Evolutionary conservation across 2,113 vertebrate genomes (phyloP), one percentile per base, ranked within the genome.

Genomic region (Anarrhichthys ocellatus): DNA sequence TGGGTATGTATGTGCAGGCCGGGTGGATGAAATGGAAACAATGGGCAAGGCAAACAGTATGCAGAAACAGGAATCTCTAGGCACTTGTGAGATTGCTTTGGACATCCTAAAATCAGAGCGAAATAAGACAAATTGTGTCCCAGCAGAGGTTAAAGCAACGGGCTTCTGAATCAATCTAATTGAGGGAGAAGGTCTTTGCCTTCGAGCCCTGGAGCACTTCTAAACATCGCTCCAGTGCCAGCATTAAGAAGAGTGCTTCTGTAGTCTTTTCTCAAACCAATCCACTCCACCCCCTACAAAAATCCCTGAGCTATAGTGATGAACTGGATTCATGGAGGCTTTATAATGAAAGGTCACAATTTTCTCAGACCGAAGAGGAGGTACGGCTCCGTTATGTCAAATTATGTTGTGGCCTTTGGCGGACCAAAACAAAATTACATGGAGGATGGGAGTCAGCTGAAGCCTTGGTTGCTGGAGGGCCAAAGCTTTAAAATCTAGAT

Each of bases 261-360:
- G 77, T 75, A 80, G 80, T 78, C 84, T 80, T 78, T 64, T 70
- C 71, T 78, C 70, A 73, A 85, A 82, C 81, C 84, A 87, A 90
- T 92, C 88, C 81, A 86, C 86, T 83, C 63, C 80, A 70, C 34
- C 54, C 42, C n/a, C 27, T 20, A 40, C 80, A 69, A 82, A 34
- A 93, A 90, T 87, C 88, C 88, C 83, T 84, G 69, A 91, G 80
- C 87, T 69, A 77, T 81, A 83, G 72, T 78, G 75, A 88, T 87
- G 89, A 88, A 91, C 90, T 86, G 83, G 76, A 89, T 88, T 89
- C 87, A 88, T 42, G n/a, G 75, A 32, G 78, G 90, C 72, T 91
- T 88, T 83, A 71, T 69, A 92, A 92, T 88, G 85, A 92, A 93
- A 92, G 91, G 90, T 93, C 91, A 92, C 84, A 78, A 86, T 90